Evolutionary conservation across 2,888 invertebrate genomes (phyloP), one percentile per base, ranked within the genome.

Genomic region (Eupsilia transversa): DNA sequence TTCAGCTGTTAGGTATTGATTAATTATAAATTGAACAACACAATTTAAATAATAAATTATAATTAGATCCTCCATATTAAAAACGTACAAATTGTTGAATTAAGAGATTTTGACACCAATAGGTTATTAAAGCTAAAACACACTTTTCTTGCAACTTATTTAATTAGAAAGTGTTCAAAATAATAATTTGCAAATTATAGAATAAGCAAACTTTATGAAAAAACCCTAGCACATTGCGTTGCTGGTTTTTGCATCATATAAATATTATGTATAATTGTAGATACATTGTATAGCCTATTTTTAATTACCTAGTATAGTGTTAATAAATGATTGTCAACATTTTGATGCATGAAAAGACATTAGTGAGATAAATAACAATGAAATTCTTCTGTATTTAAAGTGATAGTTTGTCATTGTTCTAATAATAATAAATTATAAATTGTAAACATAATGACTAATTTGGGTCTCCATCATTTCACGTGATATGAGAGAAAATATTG

Each of bases 301-400:
- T 83, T 80, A 88, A 85, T 83, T 56, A 77, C 38, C 14, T 77
- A 77, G 43, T 54, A 38, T 76, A 87, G 75, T 79, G n/a, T 76
- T 87, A 87, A 86, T 86, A 83, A 78, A 81, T 77, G 20, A 78
- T 79, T 86, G 75, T 86, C 86, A 88, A 89, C 80, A 84, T 85
- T 88, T 89, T 86, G 84, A 92, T 90, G 92, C 93, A 93, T 92
- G 93, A 94, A 94, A 95, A 95, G 95, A 95, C 95, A 94, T 92
- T 94, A 95, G 95, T 95, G 95, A 95, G 95, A 95, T 87, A 88
- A 76, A 87, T 49, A 77, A 87, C 72, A 86, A 80, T 87, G 77
- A 79, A 87, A 83, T 73, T 71, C 74, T 77, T 72, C 74, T 74
- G 74, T 86, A 86, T 74, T 72, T 69, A 56, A 83, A 79, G 65